phyloP scores from a whole-genome alignment of 2,888 invertebrate genomes.

The Ophioninae sp. region DNA sequence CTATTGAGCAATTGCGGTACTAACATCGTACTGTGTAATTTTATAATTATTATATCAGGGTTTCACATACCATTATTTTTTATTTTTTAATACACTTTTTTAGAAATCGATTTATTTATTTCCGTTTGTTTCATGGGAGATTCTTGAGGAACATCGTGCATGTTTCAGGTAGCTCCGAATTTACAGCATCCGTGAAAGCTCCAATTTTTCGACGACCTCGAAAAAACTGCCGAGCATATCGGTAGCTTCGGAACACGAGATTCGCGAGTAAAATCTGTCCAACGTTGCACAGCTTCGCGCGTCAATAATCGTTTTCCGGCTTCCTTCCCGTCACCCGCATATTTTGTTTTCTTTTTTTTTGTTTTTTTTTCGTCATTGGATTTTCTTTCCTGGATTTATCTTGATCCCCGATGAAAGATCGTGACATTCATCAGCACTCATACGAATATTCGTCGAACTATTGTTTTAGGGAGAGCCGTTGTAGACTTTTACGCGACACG shows the following conservation, averaged over 20 bases:
- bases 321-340: neutral
- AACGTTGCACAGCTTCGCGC: neutral
- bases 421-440: neutral
- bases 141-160: no score
- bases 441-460: constrained; percentile 7
- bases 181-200: neutral
- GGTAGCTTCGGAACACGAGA: neutral
- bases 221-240: neutral
- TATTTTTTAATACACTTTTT: no score
- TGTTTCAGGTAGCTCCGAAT: neutral
- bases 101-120: no score
- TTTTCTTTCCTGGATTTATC: neutral
- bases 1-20: no score
- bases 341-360: neutral
- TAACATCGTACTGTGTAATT: no score
- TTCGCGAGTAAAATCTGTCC: neutral
- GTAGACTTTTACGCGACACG: constrained; percentile 26
- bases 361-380: neutral
- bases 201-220: neutral
- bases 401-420: neutral
- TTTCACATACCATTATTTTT: no score
- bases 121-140: no score
- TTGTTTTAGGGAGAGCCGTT: constrained; percentile 48
- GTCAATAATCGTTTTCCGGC: neutral
- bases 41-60: no score